Conservation (phyloP, 2,797 vertebrate genomes). For the Pseudochirops cupreus region DNA sequence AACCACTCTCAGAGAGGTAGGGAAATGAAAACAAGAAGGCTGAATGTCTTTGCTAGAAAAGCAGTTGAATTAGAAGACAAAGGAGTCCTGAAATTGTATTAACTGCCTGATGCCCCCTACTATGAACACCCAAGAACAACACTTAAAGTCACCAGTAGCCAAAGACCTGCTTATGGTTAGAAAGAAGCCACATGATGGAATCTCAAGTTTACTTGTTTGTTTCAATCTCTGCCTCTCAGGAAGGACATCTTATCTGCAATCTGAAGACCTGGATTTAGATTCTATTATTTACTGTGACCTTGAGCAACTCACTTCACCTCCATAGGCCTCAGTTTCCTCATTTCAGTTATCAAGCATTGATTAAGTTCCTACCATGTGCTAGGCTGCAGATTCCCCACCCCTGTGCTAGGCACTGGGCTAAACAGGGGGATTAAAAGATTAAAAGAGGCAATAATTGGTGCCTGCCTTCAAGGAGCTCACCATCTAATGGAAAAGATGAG, state of each 20-base stretch:
- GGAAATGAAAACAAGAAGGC: neutral
- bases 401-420: no score
- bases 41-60: neutral
- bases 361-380: neutral
- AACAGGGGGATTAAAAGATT: no score
- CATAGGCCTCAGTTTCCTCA: neutral
- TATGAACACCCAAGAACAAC: neutral
- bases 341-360: neutral
- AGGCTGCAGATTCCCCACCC: no score
- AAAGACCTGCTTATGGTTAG: neutral
- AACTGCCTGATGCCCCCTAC: neutral
- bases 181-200: neutral
- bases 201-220: neutral
- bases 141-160: neutral
- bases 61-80: neutral
- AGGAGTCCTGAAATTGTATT: neutral
- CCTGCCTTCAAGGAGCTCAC: neutral
- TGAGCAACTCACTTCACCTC: neutral
- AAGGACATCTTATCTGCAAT: neutral
- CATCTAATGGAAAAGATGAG: neutral
- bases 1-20: neutral
- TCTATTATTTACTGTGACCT: neutral
- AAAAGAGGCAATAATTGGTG: neutral
- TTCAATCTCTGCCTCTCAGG: neutral
- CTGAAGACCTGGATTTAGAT: neutral